phyloP scores from a whole-genome alignment of 2,888 invertebrate species.

The Branchellion lobata region DNA sequence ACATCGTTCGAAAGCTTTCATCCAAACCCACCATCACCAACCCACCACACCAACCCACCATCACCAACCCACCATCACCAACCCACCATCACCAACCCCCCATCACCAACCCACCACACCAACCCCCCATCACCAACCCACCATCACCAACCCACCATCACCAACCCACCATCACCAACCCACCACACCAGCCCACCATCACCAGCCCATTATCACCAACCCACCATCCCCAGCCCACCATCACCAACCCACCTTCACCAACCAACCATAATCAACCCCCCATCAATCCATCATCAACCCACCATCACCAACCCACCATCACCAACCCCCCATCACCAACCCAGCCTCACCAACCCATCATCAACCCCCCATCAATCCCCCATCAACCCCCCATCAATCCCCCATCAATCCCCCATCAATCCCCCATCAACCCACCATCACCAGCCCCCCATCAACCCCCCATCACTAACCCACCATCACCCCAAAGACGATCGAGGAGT shows the following conservation, averaged over 20 bases:
- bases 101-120: too few species aligned
- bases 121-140: too few species aligned
- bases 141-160: too few species aligned
- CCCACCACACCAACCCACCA: neutral
- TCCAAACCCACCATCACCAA: too few species aligned
- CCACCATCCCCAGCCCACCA: neutral
- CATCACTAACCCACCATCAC: neutral
- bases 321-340: neutral
- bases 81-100: too few species aligned
- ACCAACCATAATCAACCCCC: neutral
- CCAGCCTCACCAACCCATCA: neutral
- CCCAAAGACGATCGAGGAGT: neutral
- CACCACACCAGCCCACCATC: neutral
- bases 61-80: neutral
- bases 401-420: neutral
- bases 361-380: neutral
- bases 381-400: neutral
- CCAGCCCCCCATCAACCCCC: too few species aligned
- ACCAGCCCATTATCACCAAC: too few species aligned
- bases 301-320: constrained; percentile 1
- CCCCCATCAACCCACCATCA: too few species aligned
- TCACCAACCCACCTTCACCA: neutral
- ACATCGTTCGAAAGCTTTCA: too few species aligned
- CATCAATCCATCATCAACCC: constrained; percentile 19
- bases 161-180: too few species aligned